A percentile compares a stretch with the other conserved stretches of the same genome.
Evolutionary conservation across 2,888 invertebrate species (phyloP).

Genomic region (Hyposoter dolosus): DNA sequence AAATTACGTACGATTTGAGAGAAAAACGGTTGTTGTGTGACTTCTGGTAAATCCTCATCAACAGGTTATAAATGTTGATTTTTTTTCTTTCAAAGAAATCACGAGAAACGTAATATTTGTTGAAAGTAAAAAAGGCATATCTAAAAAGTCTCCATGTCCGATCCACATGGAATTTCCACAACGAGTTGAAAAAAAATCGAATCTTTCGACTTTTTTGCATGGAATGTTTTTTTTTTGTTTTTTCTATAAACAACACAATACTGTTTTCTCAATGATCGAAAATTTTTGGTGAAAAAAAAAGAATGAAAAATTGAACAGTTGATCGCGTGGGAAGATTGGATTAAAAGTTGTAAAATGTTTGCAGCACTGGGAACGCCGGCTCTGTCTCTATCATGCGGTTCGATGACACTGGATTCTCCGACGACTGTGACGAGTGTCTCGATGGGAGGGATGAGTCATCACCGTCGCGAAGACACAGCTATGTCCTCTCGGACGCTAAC

Average conservation of each 20-base stretch:
- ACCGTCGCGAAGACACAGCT: constrained; percentile 88
- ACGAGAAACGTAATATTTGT: no score
- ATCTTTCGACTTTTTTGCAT: neutral
- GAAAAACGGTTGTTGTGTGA: constrained; percentile 2
- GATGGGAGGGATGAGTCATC: constrained; percentile 89
- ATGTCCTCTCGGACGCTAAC: constrained; percentile 87
- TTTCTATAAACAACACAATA: neutral
- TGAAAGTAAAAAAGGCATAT: no score
- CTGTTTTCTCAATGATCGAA: neutral
- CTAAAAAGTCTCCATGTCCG: no score
- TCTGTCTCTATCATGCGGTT: constrained; percentile 87
- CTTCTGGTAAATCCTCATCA: neutral
- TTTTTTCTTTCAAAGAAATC: neutral
- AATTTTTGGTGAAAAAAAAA: neutral
- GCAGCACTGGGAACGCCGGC: constrained; percentile 84
- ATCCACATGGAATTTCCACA: neutral
- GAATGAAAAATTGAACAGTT: neutral
- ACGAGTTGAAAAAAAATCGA: neutral
- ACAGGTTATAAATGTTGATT: neutral
- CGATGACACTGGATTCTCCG: constrained; percentile 94
- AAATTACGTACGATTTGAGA: neutral
- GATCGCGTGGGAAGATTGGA: no score
- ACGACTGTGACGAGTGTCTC: constrained; percentile 88
- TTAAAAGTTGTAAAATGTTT: constrained; percentile 49
- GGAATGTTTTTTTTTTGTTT: neutral